These are phyloP conservation scores for Dasysyrphus albostriatus DNA, from an alignment of 2,888 invertebrate species.

Conservation along the genomic window DNA sequence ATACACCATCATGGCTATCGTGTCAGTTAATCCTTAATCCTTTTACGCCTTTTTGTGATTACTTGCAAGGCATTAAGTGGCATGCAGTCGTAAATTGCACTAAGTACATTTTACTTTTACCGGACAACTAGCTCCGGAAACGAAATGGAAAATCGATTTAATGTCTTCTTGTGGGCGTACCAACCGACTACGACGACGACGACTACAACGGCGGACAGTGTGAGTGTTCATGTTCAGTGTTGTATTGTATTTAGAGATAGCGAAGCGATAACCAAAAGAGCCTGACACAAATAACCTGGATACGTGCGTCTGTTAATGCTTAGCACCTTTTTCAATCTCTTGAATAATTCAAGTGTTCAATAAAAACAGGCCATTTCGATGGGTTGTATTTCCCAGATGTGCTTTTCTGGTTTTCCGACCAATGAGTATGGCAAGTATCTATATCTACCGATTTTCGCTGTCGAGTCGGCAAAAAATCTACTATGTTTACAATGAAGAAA, in stretches of 20 bases:
- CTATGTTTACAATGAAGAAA: constrained; percentile 36
- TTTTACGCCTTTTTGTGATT: constrained; percentile 76
- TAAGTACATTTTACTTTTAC: constrained; percentile 71
- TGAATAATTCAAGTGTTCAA: constrained; percentile 67
- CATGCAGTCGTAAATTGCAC: constrained; percentile 74
- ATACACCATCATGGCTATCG: constrained; percentile 34
- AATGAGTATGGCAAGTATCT: constrained; percentile 38
- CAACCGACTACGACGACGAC: neutral
- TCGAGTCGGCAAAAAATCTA: constrained; percentile 27
- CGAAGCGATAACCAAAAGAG: constrained; percentile 41
- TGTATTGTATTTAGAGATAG: constrained; percentile 14
- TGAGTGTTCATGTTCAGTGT: neutral
- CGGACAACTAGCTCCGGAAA: constrained; percentile 49
- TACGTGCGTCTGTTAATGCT: constrained; percentile 57
- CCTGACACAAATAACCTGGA: constrained; percentile 37
- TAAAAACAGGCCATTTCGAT: constrained; percentile 62
- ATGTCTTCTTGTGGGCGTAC: constrained; percentile 33
- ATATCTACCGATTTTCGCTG: neutral
- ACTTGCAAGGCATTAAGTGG: constrained; percentile 69
- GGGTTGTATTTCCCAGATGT: constrained; percentile 49
- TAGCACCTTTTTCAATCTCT: constrained; percentile 72
- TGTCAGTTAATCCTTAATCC: constrained; percentile 73
- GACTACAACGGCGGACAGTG: neutral
- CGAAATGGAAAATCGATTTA: constrained; percentile 70
- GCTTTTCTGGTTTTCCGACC: constrained; percentile 13